Conservation (phyloP, 2,113 vertebrate species). For the Microtus ochrogaster region DNA sequence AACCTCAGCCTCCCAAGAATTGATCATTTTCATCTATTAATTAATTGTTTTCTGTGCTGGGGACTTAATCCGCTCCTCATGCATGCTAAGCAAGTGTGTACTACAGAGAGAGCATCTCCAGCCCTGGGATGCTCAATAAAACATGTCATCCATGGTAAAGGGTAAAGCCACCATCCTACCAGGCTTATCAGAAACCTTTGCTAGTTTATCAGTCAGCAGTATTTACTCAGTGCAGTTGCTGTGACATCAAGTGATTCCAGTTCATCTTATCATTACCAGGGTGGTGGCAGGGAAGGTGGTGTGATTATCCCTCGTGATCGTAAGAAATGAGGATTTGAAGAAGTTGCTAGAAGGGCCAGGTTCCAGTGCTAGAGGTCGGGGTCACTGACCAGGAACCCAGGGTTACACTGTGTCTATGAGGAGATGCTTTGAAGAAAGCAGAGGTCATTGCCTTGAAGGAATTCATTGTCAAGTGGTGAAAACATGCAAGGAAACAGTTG, state of each 20-base stretch:
- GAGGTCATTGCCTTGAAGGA: not conserved
- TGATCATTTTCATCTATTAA: not conserved
- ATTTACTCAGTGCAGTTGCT: not conserved
- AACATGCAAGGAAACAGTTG: not conserved
- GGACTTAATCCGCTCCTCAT: not conserved
- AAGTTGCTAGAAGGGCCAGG: not conserved
- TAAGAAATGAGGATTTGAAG: not conserved
- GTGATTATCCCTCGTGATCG: not conserved
- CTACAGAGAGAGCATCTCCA: not conserved
- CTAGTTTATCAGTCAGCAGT: not conserved
- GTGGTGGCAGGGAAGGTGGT: not conserved
- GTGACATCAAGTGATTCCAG: not conserved
- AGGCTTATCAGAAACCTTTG: not conserved
- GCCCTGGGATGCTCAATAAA: not conserved
- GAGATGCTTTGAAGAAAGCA: conserved; percentile 17
- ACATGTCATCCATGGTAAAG: not conserved
- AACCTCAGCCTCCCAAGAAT: no score
- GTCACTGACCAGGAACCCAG: not conserved
- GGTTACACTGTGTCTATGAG: not conserved
- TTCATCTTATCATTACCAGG: not conserved
- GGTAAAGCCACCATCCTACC: not conserved
- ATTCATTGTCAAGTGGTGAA: not conserved
- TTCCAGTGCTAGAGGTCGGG: not conserved
- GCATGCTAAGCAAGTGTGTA: not conserved
- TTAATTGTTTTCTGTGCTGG: not conserved